Evolutionary conservation across 2,113 vertebrate genomes (phyloP).

Genomic region (Neodontobutis hainanensis): DNA sequence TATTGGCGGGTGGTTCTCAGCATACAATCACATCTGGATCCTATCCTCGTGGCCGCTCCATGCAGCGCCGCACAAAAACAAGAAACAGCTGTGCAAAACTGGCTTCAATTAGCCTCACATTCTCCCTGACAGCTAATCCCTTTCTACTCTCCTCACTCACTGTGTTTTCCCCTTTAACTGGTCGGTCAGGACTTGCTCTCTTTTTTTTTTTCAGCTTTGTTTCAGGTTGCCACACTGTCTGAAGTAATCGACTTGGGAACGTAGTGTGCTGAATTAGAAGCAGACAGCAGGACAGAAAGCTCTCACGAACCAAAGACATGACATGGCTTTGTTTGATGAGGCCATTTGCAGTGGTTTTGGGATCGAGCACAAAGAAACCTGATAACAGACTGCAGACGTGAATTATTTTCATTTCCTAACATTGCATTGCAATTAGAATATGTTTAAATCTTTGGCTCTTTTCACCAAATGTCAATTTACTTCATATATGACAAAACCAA

Average conservation of each 20-base stretch:
- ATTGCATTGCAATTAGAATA: slow-evolving; percentile 22
- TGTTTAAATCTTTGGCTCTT: slow-evolving; percentile 21
- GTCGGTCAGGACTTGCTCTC: slow-evolving; percentile 52
- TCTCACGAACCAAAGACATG: slow-evolving; percentile 58
- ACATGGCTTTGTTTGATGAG: slow-evolving; percentile 47
- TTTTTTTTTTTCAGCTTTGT: slow-evolving; percentile 30
- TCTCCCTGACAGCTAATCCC: slow-evolving; percentile 79
- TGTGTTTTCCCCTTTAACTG: slow-evolving; percentile 57
- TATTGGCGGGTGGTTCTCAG: slow-evolving; percentile 67
- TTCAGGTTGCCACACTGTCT: slow-evolving; percentile 67
- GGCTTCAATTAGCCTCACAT: slow-evolving; percentile 82
- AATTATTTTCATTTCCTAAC: slow-evolving; percentile 42
- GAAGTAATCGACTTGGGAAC: slow-evolving; percentile 54
- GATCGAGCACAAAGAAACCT: slow-evolving; percentile 25
- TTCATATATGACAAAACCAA: slow-evolving; percentile 22
- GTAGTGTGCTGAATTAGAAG: slow-evolving; percentile 59
- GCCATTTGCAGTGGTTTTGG: slow-evolving; percentile 35
- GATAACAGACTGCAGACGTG: slow-evolving; percentile 41
- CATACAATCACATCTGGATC: slow-evolving; percentile 80
- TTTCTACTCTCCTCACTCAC: slow-evolving; percentile 65
- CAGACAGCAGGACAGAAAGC: slow-evolving; percentile 50
- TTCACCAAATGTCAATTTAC: slow-evolving; percentile 3
- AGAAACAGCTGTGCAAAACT: slow-evolving; percentile 82
- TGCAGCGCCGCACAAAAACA: slow-evolving; percentile 73
- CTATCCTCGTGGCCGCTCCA: slow-evolving; percentile 68